Evolutionary conservation across 2,888 invertebrate species (phyloP), one percentile per base, ranked within the genome.

Genomic region (Dichetophora obliterata): DNA sequence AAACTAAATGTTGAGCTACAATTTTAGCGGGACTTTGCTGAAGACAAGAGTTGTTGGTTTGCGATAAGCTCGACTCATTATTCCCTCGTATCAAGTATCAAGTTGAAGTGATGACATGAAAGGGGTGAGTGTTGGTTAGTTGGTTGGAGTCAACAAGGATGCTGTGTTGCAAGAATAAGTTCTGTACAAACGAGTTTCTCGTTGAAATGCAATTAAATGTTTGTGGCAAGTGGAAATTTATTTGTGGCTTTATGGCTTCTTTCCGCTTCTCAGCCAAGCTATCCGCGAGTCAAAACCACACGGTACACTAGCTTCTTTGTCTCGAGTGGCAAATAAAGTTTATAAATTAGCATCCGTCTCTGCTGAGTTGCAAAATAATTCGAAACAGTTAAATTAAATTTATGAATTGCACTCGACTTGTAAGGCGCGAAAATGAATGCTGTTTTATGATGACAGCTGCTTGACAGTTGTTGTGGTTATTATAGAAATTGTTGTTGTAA

Each of bases 401-500:
- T 77, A 79, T 77, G 77, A 79, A 79, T 79, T 75, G 77, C 72
- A 34, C 63, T 68, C 63, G 77, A 75, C 27, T 72, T 27, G 66
- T 11, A 11, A 43, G 74, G 37, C 54, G 74, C 74, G 52, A 65
- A 54, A 52, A 83, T 83, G 83, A 85, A 84, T 85, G 83, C 84
- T 68, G 68, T 52, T 57, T 48, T 54, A 66, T 72, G 71, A 75
- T 66, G 77, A 74, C 75, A 75, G 75, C 75, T 75, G 54, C 54
- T 52, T 65, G 65, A 31, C 66, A 52, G 73, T 59, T 63, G 65
- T 52, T 52, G n/a, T 52, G 52, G 54, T 34, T 70, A 34, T 19
- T 22, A 54, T 34, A 82, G 83, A 83, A 84, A 84, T 84, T 83
- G 83, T 83, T 81, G 79, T 22, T 73, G 63, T 73, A 61, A 59